Evolutionary conservation across 1,140 invertebrate genomes (phyloP).

Genomic region (Telenomus remus): DNA sequence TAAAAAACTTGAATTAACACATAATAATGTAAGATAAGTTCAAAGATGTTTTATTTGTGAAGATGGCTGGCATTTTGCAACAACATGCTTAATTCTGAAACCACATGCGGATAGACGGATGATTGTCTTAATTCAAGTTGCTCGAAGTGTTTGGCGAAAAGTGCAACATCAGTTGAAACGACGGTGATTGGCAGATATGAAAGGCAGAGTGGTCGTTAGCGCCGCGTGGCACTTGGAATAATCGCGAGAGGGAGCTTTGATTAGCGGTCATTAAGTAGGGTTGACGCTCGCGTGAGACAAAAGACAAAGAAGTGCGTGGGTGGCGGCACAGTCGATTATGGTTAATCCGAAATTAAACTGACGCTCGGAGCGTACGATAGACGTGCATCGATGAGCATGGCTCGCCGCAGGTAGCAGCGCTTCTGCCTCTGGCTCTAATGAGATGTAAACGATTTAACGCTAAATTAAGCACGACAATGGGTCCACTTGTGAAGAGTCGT

Average conservation of each 20-base stretch:
- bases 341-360: constrained; percentile 69
- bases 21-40: too few relatives aligned
- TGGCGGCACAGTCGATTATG: constrained; percentile 53
- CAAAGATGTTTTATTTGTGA: too few relatives aligned
- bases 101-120: too few relatives aligned
- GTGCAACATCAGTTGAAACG: not conserved
- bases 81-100: too few relatives aligned
- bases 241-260: constrained; percentile 24
- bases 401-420: constrained; percentile 59
- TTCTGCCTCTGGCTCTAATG: constrained; percentile 72
- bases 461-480: constrained; percentile 75
- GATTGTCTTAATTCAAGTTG: too few relatives aligned
- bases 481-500: constrained; percentile 60
- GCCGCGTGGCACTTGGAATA: not conserved
- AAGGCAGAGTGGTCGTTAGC: not conserved
- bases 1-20: too few relatives aligned
- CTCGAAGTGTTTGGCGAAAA: not conserved
- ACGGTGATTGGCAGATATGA: not conserved
- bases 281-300: constrained; percentile 40
- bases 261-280: constrained; percentile 39
- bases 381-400: constrained; percentile 72
- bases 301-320: constrained; percentile 39
- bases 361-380: constrained; percentile 63
- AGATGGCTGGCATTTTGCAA: too few relatives aligned
- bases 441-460: constrained; percentile 76